Evolutionary conservation across 2,113 vertebrate species (phyloP).

Genomic region (Catharus minimus): DNA sequence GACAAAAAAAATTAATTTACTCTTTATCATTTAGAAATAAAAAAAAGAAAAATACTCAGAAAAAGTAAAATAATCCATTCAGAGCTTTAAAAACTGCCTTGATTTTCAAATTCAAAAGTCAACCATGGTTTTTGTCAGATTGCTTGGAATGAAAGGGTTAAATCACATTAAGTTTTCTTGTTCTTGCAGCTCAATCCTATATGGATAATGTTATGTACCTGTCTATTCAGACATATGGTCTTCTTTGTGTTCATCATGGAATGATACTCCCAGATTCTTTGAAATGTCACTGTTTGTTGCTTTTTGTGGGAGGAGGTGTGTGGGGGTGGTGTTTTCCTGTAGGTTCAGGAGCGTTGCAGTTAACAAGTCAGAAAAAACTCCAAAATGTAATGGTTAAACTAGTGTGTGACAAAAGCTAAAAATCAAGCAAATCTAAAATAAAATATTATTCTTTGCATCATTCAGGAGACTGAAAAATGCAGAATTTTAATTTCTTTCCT

Average conservation of each 20-base stretch:
- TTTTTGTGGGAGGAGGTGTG: not conserved
- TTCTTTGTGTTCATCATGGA: not conserved
- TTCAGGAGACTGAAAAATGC: not conserved
- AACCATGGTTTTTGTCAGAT: not conserved
- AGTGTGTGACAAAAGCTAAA: not conserved
- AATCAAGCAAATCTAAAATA: not conserved
- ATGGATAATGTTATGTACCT: not conserved
- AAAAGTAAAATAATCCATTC: not conserved
- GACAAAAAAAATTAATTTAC: not conserved
- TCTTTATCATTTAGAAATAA: not conserved
- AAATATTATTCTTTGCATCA: not conserved
- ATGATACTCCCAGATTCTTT: not conserved
- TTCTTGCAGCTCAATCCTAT: not conserved
- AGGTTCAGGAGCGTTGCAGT: rapidly evolving
- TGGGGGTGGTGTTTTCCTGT: not conserved
- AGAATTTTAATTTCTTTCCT: not conserved
- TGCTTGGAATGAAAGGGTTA: not conserved
- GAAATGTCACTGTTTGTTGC: not conserved
- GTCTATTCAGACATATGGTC: not conserved
- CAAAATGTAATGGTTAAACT: not conserved
- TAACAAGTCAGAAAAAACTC: not conserved
- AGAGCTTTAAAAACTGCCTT: not conserved
- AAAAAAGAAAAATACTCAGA: not conserved
- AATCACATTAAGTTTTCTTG: not conserved
- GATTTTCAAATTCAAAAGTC: not conserved